Evolutionary conservation across 2,888 invertebrate genomes (phyloP).

Genomic region (Macrosiphum euphorbiae): DNA sequence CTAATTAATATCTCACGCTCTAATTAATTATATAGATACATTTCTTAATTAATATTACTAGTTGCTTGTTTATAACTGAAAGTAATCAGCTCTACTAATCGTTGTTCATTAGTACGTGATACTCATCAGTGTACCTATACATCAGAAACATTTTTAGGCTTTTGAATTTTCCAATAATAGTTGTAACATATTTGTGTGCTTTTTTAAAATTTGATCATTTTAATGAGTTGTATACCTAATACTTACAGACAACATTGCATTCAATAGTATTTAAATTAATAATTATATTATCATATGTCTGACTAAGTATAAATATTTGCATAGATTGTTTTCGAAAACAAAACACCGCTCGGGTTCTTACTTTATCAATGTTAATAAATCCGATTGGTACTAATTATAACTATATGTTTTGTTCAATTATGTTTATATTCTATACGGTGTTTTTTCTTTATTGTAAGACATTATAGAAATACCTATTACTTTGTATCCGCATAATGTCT

Average conservation of each 20-base stretch:
- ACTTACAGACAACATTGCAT: background rate
- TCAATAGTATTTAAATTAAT: background rate
- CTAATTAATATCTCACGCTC: background rate
- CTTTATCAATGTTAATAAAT: background rate
- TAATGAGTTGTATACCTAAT: background rate
- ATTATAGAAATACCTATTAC: background rate
- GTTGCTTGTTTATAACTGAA: background rate
- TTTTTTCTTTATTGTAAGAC: background rate
- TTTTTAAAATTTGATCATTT: background rate
- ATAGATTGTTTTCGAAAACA: background rate
- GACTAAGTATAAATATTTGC: background rate
- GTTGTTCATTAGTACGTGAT: background rate
- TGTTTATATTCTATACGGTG: background rate
- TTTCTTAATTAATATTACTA: background rate
- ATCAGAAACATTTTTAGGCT: background rate
- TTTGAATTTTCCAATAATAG: background rate
- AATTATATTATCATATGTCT: background rate
- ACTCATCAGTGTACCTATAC: background rate
- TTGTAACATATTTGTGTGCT: background rate
- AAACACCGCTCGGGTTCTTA: background rate
- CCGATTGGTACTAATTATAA: background rate
- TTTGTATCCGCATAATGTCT: background rate
- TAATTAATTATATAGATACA: background rate
- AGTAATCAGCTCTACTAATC: background rate
- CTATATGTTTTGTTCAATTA: background rate